phyloP scores from a whole-genome alignment of 2,797 vertebrate species.

The Typhlichthys eigenmanni region DNA sequence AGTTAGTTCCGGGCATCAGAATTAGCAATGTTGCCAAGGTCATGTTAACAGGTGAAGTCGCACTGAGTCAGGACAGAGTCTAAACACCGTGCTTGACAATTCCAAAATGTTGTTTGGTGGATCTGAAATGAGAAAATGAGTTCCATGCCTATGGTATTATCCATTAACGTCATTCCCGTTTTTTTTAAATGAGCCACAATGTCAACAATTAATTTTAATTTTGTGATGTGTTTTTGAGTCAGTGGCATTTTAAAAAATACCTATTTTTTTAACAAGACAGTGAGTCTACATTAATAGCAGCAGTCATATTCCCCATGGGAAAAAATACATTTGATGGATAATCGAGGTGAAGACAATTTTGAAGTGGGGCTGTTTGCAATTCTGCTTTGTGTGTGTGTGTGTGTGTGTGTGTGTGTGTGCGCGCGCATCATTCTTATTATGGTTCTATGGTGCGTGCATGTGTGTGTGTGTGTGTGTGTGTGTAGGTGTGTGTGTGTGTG shows the following conservation, averaged over 20 bases:
- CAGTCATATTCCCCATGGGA: no score
- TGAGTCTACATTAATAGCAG: no score
- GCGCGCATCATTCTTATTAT: not conserved
- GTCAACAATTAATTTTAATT: no score
- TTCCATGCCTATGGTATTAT: no score
- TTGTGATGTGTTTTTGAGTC: no score
- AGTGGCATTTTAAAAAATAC: no score
- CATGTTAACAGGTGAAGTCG: slow-evolving; percentile 8
- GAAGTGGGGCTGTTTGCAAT: slow-evolving; percentile 22
- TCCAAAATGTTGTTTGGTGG: no score
- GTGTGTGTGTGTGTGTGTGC: not conserved
- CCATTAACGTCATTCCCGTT: no score
- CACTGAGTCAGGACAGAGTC: slow-evolving; percentile 5
- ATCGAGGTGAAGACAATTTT: slow-evolving; percentile 19
- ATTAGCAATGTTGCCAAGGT: slow-evolving; percentile 46
- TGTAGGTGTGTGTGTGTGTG: not conserved
- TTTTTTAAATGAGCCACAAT: no score
- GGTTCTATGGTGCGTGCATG: not conserved
- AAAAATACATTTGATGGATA: not conserved
- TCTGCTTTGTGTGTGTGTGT: not conserved
- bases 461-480: not conserved
- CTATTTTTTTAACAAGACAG: no score
- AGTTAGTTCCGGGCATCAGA: slow-evolving; percentile 55
- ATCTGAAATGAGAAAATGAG: no score
- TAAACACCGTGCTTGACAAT: not conserved